Base-by-base conservation (phyloP, 2,113 vertebrate species). In the Pterophyllum scalare region DNA sequence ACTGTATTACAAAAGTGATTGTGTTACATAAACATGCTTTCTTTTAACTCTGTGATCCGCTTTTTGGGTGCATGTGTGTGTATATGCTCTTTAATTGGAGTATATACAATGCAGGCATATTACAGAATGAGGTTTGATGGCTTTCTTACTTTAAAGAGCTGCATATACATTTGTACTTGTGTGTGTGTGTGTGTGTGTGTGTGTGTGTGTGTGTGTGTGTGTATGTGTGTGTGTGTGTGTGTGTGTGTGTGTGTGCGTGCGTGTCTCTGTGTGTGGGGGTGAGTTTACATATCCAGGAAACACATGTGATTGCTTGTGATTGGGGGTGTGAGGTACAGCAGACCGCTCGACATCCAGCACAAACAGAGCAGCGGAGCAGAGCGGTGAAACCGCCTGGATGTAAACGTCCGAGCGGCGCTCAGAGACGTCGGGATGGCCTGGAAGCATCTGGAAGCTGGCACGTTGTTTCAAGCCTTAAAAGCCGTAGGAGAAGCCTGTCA, bases 401-500 rank as follows among this genome's bases (percentile, higher is more conserved):
- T 87, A 88, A 92, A 89, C 54, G 81, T 87, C 79, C 43, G 20
- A 79, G 87, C 35, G 43, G 54, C 43, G 49, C 83, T 65, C 80
- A 3, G 26, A 82, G 84, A 90, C 72, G 81, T 86, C 81, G 57
- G 87, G 82, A 77, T 58, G 77, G 81, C 76, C 89, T 84, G 75
- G 72, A 81, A 90, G 91, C 83, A 85, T 91, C 91, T 93, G 89
- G 91, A 89, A 82, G 90, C 83, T 43, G 86, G 88, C 33, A 88
- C 92, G 90, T 94, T 94, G 93, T 93, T 94, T 87, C 87, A 93
- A 84, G 88, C 62, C 60, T 70, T 85, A 70, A 91, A 84, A 88
- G 46, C 78, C 38, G 52, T 64, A 90, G 91, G 77, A 84, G 86
- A 88, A 46, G 49, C 59, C 81, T 79, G 86, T 85, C 52, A 64